Conservation (phyloP, 2,888 invertebrate genomes). For the Luffia ferchaultella region DNA sequence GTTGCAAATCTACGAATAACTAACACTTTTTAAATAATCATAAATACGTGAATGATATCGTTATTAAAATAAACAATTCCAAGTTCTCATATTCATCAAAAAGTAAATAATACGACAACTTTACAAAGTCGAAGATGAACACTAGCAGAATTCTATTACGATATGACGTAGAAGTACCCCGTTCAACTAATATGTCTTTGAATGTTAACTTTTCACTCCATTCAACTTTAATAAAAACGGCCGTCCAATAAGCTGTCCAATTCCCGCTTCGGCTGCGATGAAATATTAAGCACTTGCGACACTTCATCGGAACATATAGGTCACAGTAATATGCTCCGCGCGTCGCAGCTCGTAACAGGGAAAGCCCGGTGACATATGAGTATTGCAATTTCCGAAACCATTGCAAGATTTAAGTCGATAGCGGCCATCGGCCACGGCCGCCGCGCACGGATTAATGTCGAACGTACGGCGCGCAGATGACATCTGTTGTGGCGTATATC, state of each 20-base stretch:
- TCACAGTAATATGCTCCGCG: constrained; percentile 39
- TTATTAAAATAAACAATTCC: too few species aligned
- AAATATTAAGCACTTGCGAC: not conserved
- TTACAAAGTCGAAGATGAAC: too few species aligned
- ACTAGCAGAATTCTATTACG: too few species aligned
- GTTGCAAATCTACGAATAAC: too few species aligned
- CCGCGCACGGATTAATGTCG: not conserved
- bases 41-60: too few species aligned
- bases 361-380: constrained; percentile 48
- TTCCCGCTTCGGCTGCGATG: not conserved
- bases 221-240: not conserved
- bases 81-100: too few species aligned
- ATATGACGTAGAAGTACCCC: too few species aligned
- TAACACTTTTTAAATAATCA: too few species aligned
- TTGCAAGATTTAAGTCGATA: not conserved
- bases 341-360: constrained; percentile 22
- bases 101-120: too few species aligned
- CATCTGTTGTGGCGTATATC: too few species aligned
- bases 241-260: not conserved
- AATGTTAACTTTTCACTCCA: too few species aligned
- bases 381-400: constrained; percentile 48
- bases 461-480: not conserved
- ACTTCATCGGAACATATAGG: constrained; percentile 26
- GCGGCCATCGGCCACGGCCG: not conserved
- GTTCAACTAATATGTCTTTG: not conserved